Percentiles rank a stretch among this genome's conserved stretches.
Evolutionary conservation across 2,797 vertebrate genomes (phyloP).

Genomic region (Gallinago nigripennis): DNA sequence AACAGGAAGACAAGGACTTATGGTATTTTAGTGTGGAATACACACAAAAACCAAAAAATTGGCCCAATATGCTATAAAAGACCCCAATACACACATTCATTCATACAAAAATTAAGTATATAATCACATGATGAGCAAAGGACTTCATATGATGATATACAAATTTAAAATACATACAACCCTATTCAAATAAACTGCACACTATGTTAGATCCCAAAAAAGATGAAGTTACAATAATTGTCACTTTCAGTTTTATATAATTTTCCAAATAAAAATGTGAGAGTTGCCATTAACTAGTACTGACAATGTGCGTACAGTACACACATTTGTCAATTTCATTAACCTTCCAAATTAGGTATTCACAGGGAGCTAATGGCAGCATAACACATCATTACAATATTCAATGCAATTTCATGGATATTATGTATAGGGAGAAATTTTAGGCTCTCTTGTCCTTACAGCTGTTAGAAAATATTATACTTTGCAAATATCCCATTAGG

Average conservation of each 20-base stretch:
- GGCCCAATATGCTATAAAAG: background rate
- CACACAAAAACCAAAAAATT: background rate
- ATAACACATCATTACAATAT: constrained; percentile 72
- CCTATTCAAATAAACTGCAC: constrained; percentile 61
- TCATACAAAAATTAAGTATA: constrained; percentile 45
- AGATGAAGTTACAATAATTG: constrained; percentile 55
- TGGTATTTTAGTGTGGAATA: background rate
- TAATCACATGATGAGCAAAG: constrained; percentile 37
- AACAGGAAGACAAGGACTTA: constrained; percentile 40
- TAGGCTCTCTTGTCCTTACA: constrained; percentile 73
- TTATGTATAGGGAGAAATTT: constrained; percentile 67
- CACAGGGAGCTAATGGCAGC: constrained; percentile 68
- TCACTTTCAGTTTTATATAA: constrained; percentile 60
- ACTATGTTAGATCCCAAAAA: constrained; percentile 43
- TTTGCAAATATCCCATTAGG: constrained; percentile 68
- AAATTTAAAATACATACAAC: constrained; percentile 60
- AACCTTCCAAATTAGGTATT: constrained; percentile 77
- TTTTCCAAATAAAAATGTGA: constrained; percentile 69
- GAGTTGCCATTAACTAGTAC: constrained; percentile 67
- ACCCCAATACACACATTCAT: background rate
- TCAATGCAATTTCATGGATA: constrained; percentile 74
- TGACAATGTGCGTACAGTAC: constrained; percentile 49
- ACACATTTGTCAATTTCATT: constrained; percentile 74
- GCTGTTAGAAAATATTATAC: constrained; percentile 73
- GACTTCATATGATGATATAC: constrained; percentile 32